Percentiles rank a stretch among this genome's conserved stretches.
phyloP scores from a whole-genome alignment of 2,113 vertebrate genomes.

The Pygoscelis antarcticus region DNA sequence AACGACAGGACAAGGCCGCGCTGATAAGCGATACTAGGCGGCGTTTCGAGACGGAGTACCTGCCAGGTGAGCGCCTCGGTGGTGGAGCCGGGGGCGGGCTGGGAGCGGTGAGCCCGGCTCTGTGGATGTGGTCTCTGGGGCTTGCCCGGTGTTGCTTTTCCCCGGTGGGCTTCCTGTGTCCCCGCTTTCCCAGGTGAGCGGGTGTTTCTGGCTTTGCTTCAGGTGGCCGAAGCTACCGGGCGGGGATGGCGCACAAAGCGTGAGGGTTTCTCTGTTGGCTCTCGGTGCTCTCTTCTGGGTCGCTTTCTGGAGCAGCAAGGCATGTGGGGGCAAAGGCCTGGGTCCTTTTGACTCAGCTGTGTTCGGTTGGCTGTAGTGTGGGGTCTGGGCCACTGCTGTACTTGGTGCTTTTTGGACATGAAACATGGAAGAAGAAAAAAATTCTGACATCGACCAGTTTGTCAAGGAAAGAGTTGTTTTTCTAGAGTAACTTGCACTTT shows the following conservation, averaged over 20 bases:
- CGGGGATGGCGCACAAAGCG: accelerated
- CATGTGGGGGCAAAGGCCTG: background rate
- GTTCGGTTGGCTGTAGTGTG: background rate
- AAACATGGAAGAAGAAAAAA: accelerated
- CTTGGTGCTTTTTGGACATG: background rate
- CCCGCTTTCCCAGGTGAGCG: accelerated
- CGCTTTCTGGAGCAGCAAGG: accelerated
- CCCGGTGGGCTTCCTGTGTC: accelerated
- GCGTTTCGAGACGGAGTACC: slow-evolving; percentile 86
- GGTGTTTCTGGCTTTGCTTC: background rate
- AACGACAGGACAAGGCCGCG: slow-evolving; percentile 71
- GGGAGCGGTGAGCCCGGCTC: background rate
- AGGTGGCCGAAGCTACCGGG: accelerated
- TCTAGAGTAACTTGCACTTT: background rate
- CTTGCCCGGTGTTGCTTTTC: background rate
- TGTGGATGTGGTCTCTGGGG: accelerated
- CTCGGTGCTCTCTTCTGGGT: background rate
- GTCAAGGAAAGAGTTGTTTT: background rate
- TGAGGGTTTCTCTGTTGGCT: background rate
- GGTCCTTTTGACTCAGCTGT: accelerated
- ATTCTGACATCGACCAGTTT: background rate
- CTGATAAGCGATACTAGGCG: slow-evolving; percentile 84
- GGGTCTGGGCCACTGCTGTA: background rate
- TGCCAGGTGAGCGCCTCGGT: slow-evolving; percentile 79
- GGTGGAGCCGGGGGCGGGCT: accelerated